Percentiles rank a stretch among this genome's conserved stretches.
These are phyloP conservation scores for Portevinia maculata DNA, from an alignment of 2,888 invertebrate species.

Conservation along the genomic window DNA sequence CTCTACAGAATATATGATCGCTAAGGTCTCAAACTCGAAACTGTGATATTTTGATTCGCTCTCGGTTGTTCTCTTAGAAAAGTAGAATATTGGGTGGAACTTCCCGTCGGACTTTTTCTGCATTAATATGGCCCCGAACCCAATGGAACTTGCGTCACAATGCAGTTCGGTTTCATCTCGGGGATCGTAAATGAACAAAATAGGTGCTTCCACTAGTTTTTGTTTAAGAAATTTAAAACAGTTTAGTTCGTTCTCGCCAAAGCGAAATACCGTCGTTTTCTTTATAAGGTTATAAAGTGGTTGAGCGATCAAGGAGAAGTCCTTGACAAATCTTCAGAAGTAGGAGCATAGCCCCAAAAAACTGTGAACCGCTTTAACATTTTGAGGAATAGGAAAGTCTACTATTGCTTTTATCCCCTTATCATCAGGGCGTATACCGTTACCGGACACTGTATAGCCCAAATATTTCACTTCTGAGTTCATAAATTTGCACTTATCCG, in stretches of 20 bases:
- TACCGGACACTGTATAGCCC: constrained; percentile 3
- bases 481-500: constrained; percentile 13
- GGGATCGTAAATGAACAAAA: constrained; percentile 29
- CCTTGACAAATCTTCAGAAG: constrained; percentile 61
- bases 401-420: neutral
- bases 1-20: constrained; percentile 73
- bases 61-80: constrained; percentile 76
- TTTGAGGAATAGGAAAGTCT: neutral
- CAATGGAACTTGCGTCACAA: constrained; percentile 73
- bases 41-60: constrained; percentile 77
- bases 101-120: constrained; percentile 76
- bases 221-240: constrained; percentile 4
- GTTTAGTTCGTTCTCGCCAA: neutral
- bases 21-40: constrained; percentile 78
- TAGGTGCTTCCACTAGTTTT: constrained; percentile 6
- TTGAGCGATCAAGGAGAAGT: constrained; percentile 51
- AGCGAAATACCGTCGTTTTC: constrained; percentile 37
- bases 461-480: neutral
- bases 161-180: constrained; percentile 42
- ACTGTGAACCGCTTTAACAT: neutral
- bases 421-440: neutral
- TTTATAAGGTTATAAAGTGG: constrained; percentile 52
- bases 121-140: constrained; percentile 78
- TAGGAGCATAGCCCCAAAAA: constrained; percentile 38
- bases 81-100: constrained; percentile 78